Percentiles rank a stretch among this genome's conserved stretches.
phyloP scores from a whole-genome alignment of 2,888 invertebrate genomes.

The Kuschelorhynchus macadamiae region DNA sequence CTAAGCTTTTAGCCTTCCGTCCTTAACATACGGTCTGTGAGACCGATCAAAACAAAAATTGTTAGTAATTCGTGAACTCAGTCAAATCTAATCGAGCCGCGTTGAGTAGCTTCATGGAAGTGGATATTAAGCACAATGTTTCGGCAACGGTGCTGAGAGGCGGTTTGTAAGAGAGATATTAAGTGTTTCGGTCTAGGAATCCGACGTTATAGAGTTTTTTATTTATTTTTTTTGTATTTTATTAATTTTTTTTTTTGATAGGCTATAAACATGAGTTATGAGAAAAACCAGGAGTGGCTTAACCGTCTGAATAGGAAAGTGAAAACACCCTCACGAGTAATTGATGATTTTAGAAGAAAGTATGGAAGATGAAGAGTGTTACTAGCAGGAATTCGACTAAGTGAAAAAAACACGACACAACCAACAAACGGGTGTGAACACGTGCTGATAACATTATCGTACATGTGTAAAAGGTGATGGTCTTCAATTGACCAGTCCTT shows the following conservation, averaged over 20 bases:
- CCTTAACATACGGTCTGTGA: too few relatives aligned
- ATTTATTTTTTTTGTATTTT: too few relatives aligned
- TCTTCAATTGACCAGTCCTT: background rate
- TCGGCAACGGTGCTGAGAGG: background rate
- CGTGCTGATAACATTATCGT: conserved; percentile 3
- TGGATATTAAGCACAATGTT: background rate
- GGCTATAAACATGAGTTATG: conserved; percentile 5
- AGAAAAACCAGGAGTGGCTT: conserved; percentile 3
- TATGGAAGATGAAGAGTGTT: background rate
- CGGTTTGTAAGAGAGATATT: background rate
- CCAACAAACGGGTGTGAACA: background rate
- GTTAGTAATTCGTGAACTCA: too few relatives aligned
- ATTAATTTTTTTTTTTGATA: background rate
- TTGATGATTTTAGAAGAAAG: conserved; percentile 11
- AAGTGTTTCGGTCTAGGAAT: background rate
- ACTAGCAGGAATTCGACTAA: conserved; percentile 2
- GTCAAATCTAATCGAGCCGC: background rate
- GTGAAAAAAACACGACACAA: conserved; percentile 1
- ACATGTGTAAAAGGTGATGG: conserved; percentile 5
- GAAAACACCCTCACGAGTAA: background rate
- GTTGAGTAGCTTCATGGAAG: background rate
- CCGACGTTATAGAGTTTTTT: conserved; percentile 9
- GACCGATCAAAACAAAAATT: too few relatives aligned
- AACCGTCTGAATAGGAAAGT: too few relatives aligned
- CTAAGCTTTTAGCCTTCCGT: too few relatives aligned